Evolutionary conservation across 2,888 invertebrate species (phyloP), one percentile per base, ranked within the genome.

Genomic region (Cataglyphis cursor): DNA sequence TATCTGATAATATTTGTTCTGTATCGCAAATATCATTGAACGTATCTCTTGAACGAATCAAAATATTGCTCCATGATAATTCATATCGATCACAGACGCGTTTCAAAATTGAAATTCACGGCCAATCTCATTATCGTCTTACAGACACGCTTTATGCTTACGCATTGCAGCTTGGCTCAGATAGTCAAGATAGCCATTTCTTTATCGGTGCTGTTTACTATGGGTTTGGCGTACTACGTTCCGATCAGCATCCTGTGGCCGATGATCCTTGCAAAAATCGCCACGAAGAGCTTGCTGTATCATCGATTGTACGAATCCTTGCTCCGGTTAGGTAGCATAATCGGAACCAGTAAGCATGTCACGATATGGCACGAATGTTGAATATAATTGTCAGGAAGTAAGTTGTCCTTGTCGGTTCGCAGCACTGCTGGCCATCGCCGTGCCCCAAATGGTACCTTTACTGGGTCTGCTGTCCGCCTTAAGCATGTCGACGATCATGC

Each of bases 191-290:
- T 96, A 41, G 94, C 96, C 89, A 96, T 97, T 93, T 95, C 96
- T 0, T 75, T 96, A 5, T 96, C 96, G 10, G 96, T 97, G 64
- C 95, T 97, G 88, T 95, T 96, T 83, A 96, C 96, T 0, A 97
- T 96, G 91, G 96, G 96, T 0, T 94, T 97, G 9, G 96, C 97
- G 93, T 96, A 97, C 90, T 97, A 96, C 91, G 96, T 97, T 3
- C 96, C 97, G 6, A 95, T 96, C 86, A 95, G 95, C 54, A 96
- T 97, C 83, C 94, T 97, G n/a, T 96, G 96, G 96, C 96, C 96
- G 3, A 92, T 93, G 62, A 93, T 97, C 35, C 90, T 93, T 54
- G 57, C 87, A 35, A 93, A 92, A 70, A 91, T 93, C 18, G 91
- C 94, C 73, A 91, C 92, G 78, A 91, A 89, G 38, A 80, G 59